These are phyloP conservation scores for Tenualosa thibaudeaui DNA, from an alignment of 2,797 vertebrate species.

Conservation along the genomic window DNA sequence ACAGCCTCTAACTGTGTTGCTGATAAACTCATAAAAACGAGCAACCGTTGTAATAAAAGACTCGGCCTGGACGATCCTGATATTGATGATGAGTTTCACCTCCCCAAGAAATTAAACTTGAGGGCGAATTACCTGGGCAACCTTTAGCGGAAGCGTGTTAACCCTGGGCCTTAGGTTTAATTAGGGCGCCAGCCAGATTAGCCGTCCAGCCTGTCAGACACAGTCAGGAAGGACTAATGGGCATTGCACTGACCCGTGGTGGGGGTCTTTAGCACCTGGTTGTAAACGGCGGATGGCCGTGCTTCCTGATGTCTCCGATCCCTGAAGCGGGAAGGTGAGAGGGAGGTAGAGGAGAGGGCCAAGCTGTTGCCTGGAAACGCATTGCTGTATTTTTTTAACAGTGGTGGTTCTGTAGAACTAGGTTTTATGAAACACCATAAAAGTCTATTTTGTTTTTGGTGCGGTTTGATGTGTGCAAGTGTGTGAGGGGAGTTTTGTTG, in stretches of 20 bases:
- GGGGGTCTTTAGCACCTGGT: constrained; percentile 8
- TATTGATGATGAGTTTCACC: neutral
- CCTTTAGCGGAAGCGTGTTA: neutral
- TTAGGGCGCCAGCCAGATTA: neutral
- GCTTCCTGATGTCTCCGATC: neutral
- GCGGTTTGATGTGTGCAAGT: neutral
- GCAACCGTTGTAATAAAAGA: neutral
- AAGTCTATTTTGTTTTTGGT: neutral
- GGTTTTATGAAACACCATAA: neutral
- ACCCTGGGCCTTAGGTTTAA: constrained; percentile 5
- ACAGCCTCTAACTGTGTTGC: constrained; percentile 32
- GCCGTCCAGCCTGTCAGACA: neutral
- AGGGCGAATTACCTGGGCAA: neutral
- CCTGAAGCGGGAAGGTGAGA: constrained; percentile 12
- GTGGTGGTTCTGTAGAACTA: neutral
- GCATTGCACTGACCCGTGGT: neutral
- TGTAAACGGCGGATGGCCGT: neutral
- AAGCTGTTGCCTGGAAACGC: neutral
- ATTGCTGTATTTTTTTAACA: neutral
- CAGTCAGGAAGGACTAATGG: constrained; percentile 9
- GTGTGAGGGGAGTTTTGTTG: neutral
- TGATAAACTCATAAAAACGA: constrained; percentile 56
- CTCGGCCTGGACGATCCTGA: neutral
- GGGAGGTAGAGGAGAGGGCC: neutral
- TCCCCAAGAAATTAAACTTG: neutral